These are phyloP conservation scores for Nematolebias whitei DNA, from an alignment of 2,113 vertebrate species.

Conservation along the genomic window DNA sequence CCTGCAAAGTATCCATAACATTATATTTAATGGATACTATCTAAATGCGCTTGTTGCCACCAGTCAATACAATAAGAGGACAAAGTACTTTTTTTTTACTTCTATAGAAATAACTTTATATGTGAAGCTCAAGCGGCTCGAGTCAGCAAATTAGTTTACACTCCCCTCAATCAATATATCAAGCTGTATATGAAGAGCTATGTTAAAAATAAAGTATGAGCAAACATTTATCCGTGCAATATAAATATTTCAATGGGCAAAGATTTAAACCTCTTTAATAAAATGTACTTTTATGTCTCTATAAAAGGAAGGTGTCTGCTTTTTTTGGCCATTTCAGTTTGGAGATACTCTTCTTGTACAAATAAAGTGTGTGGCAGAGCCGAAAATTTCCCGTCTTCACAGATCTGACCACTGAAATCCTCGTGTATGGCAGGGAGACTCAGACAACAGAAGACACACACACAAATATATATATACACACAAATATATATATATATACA, in stretches of 20 bases:
- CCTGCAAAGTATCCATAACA: background rate
- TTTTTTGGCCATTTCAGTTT: slow-evolving; percentile 23
- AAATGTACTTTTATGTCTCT: slow-evolving; percentile 11
- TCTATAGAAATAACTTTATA: background rate
- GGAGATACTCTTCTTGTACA: slow-evolving; percentile 47
- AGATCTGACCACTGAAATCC: slow-evolving; percentile 6
- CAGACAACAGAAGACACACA: no score
- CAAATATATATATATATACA: no score
- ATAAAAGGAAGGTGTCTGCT: slow-evolving; percentile 12
- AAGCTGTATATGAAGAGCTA: background rate
- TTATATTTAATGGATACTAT: background rate
- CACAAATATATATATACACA: no score
- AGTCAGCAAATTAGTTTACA: slow-evolving; percentile 3
- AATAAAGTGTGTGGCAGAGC: slow-evolving; percentile 27
- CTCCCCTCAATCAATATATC: slow-evolving; percentile 4
- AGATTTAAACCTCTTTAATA: slow-evolving; percentile 15
- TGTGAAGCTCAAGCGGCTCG: background rate
- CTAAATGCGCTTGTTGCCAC: background rate
- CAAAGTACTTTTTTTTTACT: background rate
- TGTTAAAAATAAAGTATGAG: background rate
- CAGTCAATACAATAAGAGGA: no score
- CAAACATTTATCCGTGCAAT: no score
- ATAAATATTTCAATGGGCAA: background rate
- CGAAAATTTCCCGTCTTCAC: slow-evolving; percentile 32
- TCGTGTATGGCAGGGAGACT: slow-evolving; percentile 38